These are phyloP conservation scores for Antedon mediterranea DNA, from an alignment of 53 echinoderm and acorn worm genomes.

Conservation along the genomic window DNA sequence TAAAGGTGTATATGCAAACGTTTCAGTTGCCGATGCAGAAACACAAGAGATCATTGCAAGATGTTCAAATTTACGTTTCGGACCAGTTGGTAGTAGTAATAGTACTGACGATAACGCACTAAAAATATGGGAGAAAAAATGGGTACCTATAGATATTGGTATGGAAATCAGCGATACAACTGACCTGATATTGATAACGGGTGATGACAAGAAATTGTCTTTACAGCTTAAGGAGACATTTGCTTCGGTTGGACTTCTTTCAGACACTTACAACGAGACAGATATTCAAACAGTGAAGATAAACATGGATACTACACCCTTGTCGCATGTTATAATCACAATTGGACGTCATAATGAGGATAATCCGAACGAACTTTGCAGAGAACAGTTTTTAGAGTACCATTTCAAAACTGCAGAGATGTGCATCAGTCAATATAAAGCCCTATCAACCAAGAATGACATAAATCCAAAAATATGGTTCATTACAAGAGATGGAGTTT, in stretches of 20 bases:
- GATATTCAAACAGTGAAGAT: not conserved
- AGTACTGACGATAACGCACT: not conserved
- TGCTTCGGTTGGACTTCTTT: not conserved
- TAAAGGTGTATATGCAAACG: slow-evolving; percentile 1
- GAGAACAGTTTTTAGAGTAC: not conserved
- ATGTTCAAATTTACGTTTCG: slow-evolving; percentile 9
- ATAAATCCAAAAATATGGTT: not conserved
- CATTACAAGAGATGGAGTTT: not conserved
- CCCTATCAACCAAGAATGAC: not conserved
- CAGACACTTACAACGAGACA: too few species aligned
- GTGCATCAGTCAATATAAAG: not conserved
- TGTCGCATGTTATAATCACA: not conserved
- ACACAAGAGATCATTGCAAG: slow-evolving; percentile 17
- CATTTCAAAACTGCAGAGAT: not conserved
- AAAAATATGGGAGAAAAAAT: not conserved
- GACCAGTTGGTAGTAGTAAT: not conserved
- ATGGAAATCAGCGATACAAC: not conserved
- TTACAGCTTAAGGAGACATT: not conserved
- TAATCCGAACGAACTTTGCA: not conserved
- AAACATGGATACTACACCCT: not conserved
- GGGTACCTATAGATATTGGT: not conserved
- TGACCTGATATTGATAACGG: not conserved
- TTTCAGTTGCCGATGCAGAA: slow-evolving; percentile 30
- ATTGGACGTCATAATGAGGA: not conserved
- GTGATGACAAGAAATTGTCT: not conserved